A percentile compares a stretch with the other conserved stretches of the same genome.
These are phyloP conservation scores for Sinhomidia bicolor DNA, from an alignment of 2,888 invertebrate species.

Conservation along the genomic window DNA sequence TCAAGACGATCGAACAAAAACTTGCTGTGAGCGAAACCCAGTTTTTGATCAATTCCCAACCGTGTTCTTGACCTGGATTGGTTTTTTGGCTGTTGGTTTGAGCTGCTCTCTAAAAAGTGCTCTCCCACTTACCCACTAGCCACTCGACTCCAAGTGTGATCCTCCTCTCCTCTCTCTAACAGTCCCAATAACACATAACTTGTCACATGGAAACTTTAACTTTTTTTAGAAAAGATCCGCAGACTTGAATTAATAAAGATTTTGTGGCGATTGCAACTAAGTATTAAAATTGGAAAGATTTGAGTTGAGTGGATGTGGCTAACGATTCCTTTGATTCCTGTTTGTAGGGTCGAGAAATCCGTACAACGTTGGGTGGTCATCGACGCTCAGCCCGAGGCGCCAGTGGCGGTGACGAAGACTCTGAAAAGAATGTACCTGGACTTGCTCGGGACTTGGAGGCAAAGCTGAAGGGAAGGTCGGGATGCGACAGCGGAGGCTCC, in stretches of 20 bases:
- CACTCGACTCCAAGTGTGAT: too few relatives aligned
- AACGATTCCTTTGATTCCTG: not conserved
- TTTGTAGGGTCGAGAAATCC: constrained; percentile 76
- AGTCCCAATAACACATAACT: too few relatives aligned
- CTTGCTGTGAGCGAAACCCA: constrained; percentile 82
- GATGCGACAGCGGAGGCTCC: not conserved
- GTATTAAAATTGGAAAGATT: not conserved
- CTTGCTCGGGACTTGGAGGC: constrained; percentile 90
- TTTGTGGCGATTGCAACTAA: not conserved
- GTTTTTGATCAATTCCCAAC: too few relatives aligned
- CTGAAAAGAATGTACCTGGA: constrained; percentile 83
- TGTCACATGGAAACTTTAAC: not conserved
- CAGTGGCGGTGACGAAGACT: constrained; percentile 56
- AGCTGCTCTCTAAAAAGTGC: too few relatives aligned
- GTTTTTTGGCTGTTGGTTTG: too few relatives aligned
- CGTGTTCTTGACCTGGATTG: too few relatives aligned
- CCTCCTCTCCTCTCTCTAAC: too few relatives aligned
- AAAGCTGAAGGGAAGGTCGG: constrained; percentile 85
- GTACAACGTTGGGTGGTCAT: constrained; percentile 67
- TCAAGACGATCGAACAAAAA: constrained; percentile 90
- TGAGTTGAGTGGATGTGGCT: not conserved
- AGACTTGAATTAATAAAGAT: not conserved
- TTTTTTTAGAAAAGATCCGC: not conserved
- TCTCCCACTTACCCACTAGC: too few relatives aligned
- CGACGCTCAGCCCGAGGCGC: constrained; percentile 16